Evolutionary conservation across 1,140 invertebrate species (phyloP), one percentile per base, ranked within the genome.

Genomic region (Nomia melanderi): DNA sequence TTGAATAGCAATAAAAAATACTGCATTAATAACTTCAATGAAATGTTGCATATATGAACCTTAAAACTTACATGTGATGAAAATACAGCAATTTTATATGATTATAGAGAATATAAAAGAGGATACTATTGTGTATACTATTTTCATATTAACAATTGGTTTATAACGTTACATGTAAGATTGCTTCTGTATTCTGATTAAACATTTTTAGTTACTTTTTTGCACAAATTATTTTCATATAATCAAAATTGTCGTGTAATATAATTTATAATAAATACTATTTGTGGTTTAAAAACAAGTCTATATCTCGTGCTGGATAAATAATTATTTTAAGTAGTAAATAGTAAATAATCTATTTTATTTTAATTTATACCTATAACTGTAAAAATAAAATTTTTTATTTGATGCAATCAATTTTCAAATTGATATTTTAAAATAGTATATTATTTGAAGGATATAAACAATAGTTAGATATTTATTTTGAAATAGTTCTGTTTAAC

Each of bases 191-290:
- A 77, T 70, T 65, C 14, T 27, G 20, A 65, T 65, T 23, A 63
- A 23, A 39, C 27, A n/a, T n/a, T n/a, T 31, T 11, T 63, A 31
- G 41, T 36, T 63, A 41, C 17, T 59, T 25, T 70, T 17, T 44
- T 57, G 67, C 59, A 70, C 67, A 70, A 70, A 70, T 62, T 71
- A 29, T 71, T 60, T 74, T 74, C 79, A 63, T 74, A 81, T 64
- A 80, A 80, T 70, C 65, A 69, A 14, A 63, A 39, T 50, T 20
- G 44, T 25, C 41, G 29, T 59, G 53, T 33, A 59, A 67, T 76
- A 50, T 66, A 66, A 56, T 76, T 44, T 36, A 17, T 67, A 76
- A 76, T 72, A 63, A 62, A 72, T 63, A 72, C n/a, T 71, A 69
- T 7, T 6, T 72, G 31, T 5, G 5, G 50, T 27, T 36, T 53